Percentiles rank a stretch among this genome's conserved stretches.
phyloP scores from a whole-genome alignment of 2,113 vertebrate species.

The Falco punctatus region DNA sequence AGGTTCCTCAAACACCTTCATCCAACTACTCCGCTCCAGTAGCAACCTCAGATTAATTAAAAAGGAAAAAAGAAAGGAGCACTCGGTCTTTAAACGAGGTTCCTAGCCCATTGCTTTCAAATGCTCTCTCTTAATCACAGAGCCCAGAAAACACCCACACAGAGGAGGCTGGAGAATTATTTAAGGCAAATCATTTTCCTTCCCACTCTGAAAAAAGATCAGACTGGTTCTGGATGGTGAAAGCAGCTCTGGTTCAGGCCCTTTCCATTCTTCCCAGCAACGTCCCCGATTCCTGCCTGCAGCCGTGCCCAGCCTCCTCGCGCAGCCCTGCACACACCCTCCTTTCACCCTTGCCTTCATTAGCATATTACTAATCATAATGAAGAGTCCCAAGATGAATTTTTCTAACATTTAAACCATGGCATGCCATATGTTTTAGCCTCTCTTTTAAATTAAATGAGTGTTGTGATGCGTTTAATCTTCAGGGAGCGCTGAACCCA shows the following conservation, averaged over 20 bases:
- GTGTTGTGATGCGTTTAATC: conserved; percentile 30
- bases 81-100: background rate
- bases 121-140: conserved; percentile 40
- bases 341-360: background rate
- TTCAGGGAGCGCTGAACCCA: conserved; percentile 19
- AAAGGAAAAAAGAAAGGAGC: conserved; percentile 1
- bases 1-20: conserved; percentile 44
- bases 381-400: background rate
- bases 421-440: background rate
- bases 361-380: background rate
- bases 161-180: conserved; percentile 39
- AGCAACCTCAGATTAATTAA: conserved; percentile 61
- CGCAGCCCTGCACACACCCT: background rate
- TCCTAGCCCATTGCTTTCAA: conserved; percentile 43
- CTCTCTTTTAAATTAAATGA: conserved; percentile 21
- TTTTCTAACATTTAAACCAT: background rate
- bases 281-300: background rate
- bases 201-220: conserved; percentile 16
- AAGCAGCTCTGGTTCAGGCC: background rate
- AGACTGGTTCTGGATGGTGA: background rate
- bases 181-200: conserved; percentile 58
- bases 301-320: background rate
- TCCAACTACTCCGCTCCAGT: background rate
- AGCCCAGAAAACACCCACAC: conserved; percentile 61
- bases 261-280: background rate